These are phyloP conservation scores for Mythimna ferrago DNA, from an alignment of 2,888 invertebrate species.

Conservation along the genomic window DNA sequence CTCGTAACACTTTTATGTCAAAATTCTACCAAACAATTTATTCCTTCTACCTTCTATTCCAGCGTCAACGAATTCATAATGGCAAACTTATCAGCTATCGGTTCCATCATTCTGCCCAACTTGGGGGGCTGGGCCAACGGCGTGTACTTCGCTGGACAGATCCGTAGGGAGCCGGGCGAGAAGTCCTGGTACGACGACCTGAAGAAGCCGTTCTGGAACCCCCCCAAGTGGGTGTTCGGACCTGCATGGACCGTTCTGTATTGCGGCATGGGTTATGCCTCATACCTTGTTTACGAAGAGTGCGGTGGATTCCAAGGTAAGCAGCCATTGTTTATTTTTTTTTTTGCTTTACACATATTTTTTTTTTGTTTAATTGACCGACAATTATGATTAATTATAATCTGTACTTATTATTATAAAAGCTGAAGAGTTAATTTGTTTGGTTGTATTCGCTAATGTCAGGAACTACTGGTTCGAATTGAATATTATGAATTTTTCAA, in stretches of 20 bases:
- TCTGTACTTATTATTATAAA: too few relatives aligned
- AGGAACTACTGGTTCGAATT: too few relatives aligned
- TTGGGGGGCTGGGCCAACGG: slow-evolving; percentile 89
- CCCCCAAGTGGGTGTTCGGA: slow-evolving; percentile 95
- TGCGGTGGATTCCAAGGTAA: slow-evolving; percentile 93
- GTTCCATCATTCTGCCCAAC: slow-evolving; percentile 77
- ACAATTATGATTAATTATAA: too few relatives aligned
- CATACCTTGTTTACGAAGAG: slow-evolving; percentile 95
- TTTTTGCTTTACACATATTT: too few relatives aligned
- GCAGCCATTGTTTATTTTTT: slow-evolving; percentile 1
- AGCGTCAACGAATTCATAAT: slow-evolving; percentile 71
- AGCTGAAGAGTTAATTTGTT: too few relatives aligned
- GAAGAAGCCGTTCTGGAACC: slow-evolving; percentile 92
- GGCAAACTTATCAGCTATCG: slow-evolving; percentile 80
- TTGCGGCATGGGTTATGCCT: slow-evolving; percentile 96
- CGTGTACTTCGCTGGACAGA: slow-evolving; percentile 91
- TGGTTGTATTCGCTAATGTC: too few relatives aligned
- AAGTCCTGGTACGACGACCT: slow-evolving; percentile 81
- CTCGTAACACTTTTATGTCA: neutral
- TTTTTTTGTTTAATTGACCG: neutral
- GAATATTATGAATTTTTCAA: too few relatives aligned
- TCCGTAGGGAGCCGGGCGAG: slow-evolving; percentile 82
- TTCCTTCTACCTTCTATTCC: slow-evolving; percentile 25
- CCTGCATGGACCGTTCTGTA: slow-evolving; percentile 96
- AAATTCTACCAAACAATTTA: neutral